Evolutionary conservation across 2,888 invertebrate genomes (phyloP), one percentile per base, ranked within the genome.

Genomic region (Catonia carolina): DNA sequence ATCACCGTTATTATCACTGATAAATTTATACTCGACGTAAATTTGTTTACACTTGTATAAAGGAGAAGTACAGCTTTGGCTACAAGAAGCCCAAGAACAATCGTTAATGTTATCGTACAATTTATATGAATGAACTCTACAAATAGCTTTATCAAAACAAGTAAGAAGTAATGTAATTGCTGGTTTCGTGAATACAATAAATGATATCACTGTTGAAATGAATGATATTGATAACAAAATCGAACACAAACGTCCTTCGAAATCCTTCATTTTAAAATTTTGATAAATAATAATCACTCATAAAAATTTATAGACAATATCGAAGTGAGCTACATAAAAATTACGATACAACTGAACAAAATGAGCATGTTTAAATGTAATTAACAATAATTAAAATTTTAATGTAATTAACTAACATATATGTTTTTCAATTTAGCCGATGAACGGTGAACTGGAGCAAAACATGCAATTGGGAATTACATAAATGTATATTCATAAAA

Each of bases 31-130:
- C 15, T 57, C 54, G 6, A 69, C 69, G 31, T 65, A 54, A 15
- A 70, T 64, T 45, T 70, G 68, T 56, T 62, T 63, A 55, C 70
- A 70, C 17, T 61, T 62, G 59, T 62, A 68, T 53, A 67, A 62
- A 45, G 64, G 64, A 7, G 68, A 66, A 2, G 70, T 69, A 58
- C 69, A 69, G 22, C 69, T 69, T 39, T 67, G 65, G 10, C 68
- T 63, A 62, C 70, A 70, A 8, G 69, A 69, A 42, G 69, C 67
- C 69, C 69, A 69, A 18, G 65, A 61, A 60, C 69, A 69, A 42
- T 68, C 67, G 48, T 69, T 65, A 20, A 66, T 57, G 3, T 69
- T 69, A 36, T 56, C 53, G 8, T 61, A 49, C 12, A 53, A 42
- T 27, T 41, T 53, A 23, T 55, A 55, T 18, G 48, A 45, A 14